Percentiles rank a stretch among this genome's conserved stretches.
Conservation (phyloP, 2,113 vertebrate genomes). For the Urocolius indicus region DNA sequence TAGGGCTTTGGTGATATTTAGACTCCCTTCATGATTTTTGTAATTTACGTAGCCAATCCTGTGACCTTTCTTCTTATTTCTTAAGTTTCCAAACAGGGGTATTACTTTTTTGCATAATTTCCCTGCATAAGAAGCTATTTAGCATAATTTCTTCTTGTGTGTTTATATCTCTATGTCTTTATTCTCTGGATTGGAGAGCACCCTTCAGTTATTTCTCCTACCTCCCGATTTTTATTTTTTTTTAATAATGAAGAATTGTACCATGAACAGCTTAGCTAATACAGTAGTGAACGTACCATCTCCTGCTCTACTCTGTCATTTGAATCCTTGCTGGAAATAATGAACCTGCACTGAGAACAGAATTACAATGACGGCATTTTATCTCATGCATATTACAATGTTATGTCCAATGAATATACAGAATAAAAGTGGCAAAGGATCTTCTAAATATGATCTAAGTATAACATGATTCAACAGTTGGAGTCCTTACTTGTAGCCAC, state of each 20-base stretch:
- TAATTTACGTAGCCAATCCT: not conserved
- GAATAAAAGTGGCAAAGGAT: not conserved
- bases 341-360: not conserved
- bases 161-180: not conserved
- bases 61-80: not conserved
- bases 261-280: not conserved
- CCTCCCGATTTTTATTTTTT: not conserved
- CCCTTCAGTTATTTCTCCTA: not conserved
- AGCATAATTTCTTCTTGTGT: not conserved
- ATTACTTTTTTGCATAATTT: not conserved
- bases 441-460: not conserved
- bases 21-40: not conserved
- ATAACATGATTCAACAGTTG: not conserved
- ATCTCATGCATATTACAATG: not conserved
- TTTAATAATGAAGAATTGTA: not conserved
- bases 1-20: not conserved
- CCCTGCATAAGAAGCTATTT: not conserved
- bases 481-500: not conserved
- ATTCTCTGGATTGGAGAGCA: not conserved
- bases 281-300: not conserved
- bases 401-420: not conserved
- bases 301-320: not conserved
- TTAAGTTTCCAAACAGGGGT: not conserved
- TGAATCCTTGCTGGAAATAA: not conserved
- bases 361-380: not conserved